Conservation (phyloP, 1,140 invertebrate species). For the Tetramorium alpestre region DNA sequence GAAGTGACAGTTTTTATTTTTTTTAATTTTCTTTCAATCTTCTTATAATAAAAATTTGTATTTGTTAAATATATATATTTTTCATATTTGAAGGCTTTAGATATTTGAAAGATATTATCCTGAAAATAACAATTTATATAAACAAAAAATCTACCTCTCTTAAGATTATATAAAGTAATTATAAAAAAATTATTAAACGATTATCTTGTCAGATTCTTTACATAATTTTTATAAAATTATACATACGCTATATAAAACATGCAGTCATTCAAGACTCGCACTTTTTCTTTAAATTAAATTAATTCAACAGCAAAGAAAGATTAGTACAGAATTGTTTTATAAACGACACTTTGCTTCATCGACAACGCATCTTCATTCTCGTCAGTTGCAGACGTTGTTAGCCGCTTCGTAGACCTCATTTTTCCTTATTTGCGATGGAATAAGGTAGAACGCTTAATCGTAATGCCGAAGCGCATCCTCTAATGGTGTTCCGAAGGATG, state of each 20-base stretch:
- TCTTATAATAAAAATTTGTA: background rate
- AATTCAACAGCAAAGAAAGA: background rate
- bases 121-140: background rate
- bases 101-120: background rate
- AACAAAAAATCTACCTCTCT: background rate
- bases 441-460: conserved; percentile 74
- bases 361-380: background rate
- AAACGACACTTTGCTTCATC: background rate
- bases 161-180: background rate
- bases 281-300: background rate
- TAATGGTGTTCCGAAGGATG: conserved; percentile 65
- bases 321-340: background rate
- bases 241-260: background rate
- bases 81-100: background rate
- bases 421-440: conserved; percentile 66
- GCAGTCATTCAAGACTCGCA: background rate
- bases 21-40: background rate
- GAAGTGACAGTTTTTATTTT: background rate
- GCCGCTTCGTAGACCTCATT: conserved; percentile 41
- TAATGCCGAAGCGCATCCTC: conserved; percentile 78
- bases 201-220: too few species aligned
- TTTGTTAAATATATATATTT: background rate
- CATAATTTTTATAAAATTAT: conserved; percentile 1
- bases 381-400: background rate
- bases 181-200: conserved; percentile 6